Evolutionary conservation across 2,113 vertebrate species (phyloP).

Genomic region (Salvelinus fontinalis): DNA sequence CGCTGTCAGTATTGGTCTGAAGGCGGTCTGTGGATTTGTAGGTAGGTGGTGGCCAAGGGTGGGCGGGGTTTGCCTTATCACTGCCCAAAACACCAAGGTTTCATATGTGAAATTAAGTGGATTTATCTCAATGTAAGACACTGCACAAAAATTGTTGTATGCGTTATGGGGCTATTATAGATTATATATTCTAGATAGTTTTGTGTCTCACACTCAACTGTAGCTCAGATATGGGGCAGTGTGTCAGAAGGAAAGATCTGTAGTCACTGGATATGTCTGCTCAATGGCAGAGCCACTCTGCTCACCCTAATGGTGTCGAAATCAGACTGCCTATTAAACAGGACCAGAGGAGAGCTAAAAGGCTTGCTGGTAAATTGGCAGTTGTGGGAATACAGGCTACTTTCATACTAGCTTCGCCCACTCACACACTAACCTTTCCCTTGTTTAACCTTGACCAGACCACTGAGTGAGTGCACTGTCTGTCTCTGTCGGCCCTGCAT

Average conservation of each 20-base stretch:
- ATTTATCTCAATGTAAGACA: too few species aligned
- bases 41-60: slow-evolving; percentile 29
- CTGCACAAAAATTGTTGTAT: too few species aligned
- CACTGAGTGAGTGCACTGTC: slow-evolving; percentile 60
- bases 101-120: too few species aligned
- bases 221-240: slow-evolving; percentile 66
- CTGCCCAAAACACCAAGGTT: too few species aligned
- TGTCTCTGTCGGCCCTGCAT: slow-evolving; percentile 40
- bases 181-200: too few species aligned
- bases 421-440: slow-evolving; percentile 65
- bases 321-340: slow-evolving; percentile 56
- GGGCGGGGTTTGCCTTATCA: slow-evolving; percentile 1
- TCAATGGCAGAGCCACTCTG: too few species aligned
- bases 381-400: slow-evolving; percentile 70
- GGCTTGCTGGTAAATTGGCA: slow-evolving; percentile 73
- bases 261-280: too few species aligned
- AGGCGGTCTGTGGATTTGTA: slow-evolving; percentile 2
- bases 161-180: too few species aligned
- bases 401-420: slow-evolving; percentile 60
- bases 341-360: slow-evolving; percentile 54
- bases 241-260: slow-evolving; percentile 63
- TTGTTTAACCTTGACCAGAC: slow-evolving; percentile 73
- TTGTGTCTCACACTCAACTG: not conserved
- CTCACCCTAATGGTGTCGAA: too few species aligned
- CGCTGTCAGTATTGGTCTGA: slow-evolving; percentile 35